Evolutionary conservation across 1,140 invertebrate species (phyloP).

Genomic region (Aculops lycopersici): DNA sequence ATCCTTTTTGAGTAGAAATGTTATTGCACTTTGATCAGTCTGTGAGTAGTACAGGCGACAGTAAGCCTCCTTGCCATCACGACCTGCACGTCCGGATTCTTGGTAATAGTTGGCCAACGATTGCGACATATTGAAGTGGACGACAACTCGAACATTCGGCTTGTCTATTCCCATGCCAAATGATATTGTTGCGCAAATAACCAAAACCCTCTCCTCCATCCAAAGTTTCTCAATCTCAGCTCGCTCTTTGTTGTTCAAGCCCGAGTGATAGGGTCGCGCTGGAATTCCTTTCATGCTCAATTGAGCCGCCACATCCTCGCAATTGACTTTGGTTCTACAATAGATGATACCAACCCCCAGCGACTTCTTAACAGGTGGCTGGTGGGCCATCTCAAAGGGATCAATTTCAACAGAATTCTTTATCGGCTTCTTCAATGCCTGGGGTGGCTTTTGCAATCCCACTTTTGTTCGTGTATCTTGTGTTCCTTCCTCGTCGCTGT

Average conservation of each 20-base stretch:
- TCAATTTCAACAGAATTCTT: no score
- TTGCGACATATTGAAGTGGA: constrained; percentile 68
- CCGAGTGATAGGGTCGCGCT: constrained; percentile 29
- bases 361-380: background rate
- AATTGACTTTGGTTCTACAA: constrained; percentile 29
- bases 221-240: constrained; percentile 26
- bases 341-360: constrained; percentile 26
- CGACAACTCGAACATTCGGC: constrained; percentile 37
- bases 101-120: constrained; percentile 29
- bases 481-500: no score
- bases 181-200: constrained; percentile 28
- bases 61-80: constrained; percentile 24
- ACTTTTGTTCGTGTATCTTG: no score
- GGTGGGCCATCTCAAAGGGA: background rate
- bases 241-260: constrained; percentile 21
- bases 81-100: constrained; percentile 28
- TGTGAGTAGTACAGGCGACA: constrained; percentile 38
- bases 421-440: background rate
- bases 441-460: no score
- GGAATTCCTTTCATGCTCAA: constrained; percentile 22
- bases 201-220: constrained; percentile 26
- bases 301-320: constrained; percentile 24
- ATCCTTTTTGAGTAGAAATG: constrained; percentile 39
- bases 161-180: constrained; percentile 46
- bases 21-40: constrained; percentile 37